Conservation (phyloP, 2,797 vertebrate genomes). For the Astyanax mexicanus region DNA sequence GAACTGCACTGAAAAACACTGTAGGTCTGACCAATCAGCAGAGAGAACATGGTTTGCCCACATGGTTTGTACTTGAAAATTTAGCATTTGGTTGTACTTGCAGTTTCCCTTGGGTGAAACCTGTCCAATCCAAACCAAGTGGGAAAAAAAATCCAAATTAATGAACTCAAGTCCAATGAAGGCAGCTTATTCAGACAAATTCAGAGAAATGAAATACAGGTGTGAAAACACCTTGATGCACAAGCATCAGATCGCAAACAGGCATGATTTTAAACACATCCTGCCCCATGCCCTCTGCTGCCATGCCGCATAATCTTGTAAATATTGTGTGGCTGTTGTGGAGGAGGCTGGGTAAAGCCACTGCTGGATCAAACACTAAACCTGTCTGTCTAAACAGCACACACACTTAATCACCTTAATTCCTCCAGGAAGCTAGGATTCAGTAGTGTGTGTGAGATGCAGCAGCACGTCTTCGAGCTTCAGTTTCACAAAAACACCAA, state of each 20-base stretch:
- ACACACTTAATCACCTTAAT: conserved; percentile 29
- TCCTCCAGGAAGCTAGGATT: not conserved
- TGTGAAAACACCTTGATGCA: too few species aligned
- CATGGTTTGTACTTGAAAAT: too few species aligned
- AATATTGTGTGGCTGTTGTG: not conserved
- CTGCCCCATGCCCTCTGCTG: not conserved
- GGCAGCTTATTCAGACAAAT: too few species aligned
- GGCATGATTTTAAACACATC: not conserved
- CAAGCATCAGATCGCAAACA: not conserved
- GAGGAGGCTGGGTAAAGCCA: conserved; percentile 6
- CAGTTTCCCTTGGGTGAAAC: too few species aligned
- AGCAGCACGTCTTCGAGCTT: not conserved
- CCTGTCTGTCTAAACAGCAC: not conserved
- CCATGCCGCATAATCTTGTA: conserved; percentile 1
- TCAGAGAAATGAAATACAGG: too few species aligned
- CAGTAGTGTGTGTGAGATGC: conserved; percentile 5
- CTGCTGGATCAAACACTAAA: not conserved
- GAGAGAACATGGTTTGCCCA: too few species aligned
- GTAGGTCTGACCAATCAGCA: too few species aligned
- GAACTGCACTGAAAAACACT: too few species aligned
- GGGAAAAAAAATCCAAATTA: too few species aligned
- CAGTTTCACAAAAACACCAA: not conserved
- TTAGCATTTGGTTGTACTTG: too few species aligned
- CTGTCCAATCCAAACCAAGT: too few species aligned
- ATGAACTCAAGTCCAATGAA: too few species aligned